Conservation (phyloP, 2,113 vertebrate genomes). For the Genyomyrus donnyi region DNA sequence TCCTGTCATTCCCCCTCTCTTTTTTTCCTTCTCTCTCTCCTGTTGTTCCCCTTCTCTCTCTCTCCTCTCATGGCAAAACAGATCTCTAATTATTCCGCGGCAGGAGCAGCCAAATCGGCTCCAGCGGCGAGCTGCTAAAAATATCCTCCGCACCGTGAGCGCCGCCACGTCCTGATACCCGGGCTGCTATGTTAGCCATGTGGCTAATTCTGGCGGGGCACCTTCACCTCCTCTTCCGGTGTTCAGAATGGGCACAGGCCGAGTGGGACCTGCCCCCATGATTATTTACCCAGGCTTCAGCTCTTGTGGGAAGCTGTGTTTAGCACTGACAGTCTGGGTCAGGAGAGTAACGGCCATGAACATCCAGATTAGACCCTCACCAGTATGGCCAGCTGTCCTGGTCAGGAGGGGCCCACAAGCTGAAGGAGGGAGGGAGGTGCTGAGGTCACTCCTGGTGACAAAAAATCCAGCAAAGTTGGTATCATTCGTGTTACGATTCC, state of each 20-base stretch:
- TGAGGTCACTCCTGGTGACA: background rate
- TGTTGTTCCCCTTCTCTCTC: background rate
- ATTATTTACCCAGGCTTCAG: background rate
- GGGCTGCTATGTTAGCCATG: conserved; percentile 16
- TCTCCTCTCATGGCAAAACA: background rate
- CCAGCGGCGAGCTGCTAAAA: conserved; percentile 30
- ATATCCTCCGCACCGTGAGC: conserved; percentile 19
- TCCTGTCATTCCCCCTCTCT: background rate
- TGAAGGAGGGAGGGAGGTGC: background rate
- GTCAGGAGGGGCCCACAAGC: background rate
- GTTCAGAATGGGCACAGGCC: background rate
- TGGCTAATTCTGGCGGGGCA: background rate
- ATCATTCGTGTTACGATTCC: background rate
- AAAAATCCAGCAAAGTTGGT: background rate
- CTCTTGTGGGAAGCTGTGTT: background rate
- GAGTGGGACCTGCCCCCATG: background rate
- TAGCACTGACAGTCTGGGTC: background rate
- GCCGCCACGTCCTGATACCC: background rate
- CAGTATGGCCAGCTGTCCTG: background rate
- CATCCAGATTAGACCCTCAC: background rate
- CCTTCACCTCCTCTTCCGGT: background rate
- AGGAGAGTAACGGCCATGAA: background rate
- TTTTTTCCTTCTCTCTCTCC: background rate
- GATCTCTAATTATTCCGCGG: conserved; percentile 35
- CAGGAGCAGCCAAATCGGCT: conserved; percentile 25